These are phyloP conservation scores for Megaleporinus macrocephalus DNA, from an alignment of 2,113 vertebrate genomes.

Conservation along the genomic window DNA sequence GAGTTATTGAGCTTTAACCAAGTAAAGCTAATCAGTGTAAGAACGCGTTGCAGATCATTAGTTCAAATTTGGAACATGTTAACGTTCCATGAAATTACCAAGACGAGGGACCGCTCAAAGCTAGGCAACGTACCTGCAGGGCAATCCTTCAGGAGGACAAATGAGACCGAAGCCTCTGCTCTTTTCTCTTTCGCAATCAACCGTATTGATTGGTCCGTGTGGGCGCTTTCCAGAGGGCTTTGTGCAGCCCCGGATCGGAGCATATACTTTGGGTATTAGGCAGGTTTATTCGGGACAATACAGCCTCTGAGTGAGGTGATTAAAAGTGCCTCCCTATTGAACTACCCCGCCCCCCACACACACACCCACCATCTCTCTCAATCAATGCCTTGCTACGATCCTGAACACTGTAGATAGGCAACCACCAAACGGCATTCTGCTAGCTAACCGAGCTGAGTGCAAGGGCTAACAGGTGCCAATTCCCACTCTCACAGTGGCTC, in stretches of 20 bases:
- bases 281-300: conserved; percentile 74
- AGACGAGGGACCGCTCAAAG: conserved; percentile 21
- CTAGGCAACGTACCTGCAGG: conserved; percentile 47
- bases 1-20: background rate
- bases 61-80: conserved; percentile 5
- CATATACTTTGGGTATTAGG: conserved; percentile 75
- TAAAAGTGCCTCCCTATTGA: conserved; percentile 77
- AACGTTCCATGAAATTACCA: conserved; percentile 17
- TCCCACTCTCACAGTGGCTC: conserved; percentile 51
- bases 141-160: conserved; percentile 57
- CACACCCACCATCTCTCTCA: too few relatives aligned
- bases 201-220: conserved; percentile 73
- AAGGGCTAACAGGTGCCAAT: conserved; percentile 56
- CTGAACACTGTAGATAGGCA: conserved; percentile 64
- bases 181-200: conserved; percentile 74
- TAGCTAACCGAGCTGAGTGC: conserved; percentile 53
- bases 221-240: conserved; percentile 56
- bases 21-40: conserved; percentile 27
- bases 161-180: conserved; percentile 64
- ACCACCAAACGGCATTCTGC: conserved; percentile 63
- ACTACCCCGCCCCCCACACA: conserved; percentile 51
- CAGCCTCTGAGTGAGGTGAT: conserved; percentile 74
- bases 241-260: conserved; percentile 63
- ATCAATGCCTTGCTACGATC: conserved; percentile 73
- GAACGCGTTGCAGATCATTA: conserved; percentile 27